Base-by-base conservation (phyloP, 2,888 invertebrate species). In the Drosophila nigritarsus region DNA sequence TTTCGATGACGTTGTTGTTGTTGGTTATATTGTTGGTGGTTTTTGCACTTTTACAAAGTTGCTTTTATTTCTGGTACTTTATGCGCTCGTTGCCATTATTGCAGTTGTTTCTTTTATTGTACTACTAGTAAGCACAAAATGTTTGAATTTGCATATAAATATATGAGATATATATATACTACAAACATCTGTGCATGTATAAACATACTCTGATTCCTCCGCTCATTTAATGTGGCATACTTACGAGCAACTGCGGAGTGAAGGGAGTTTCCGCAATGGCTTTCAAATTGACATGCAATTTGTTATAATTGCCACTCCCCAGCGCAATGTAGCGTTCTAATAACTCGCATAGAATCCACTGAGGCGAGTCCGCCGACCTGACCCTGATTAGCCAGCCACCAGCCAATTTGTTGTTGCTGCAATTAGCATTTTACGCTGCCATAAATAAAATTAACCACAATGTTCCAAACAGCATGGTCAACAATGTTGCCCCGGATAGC, bases 21-120 rank as follows among this genome's bases (percentile, higher is more conserved):
- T 40, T 71, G 56, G 61, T 56, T 49, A 50, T 71, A 69, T 56
- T 76, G 71, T 65, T 77, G 70, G 71, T 80, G 80, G 71, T 80
- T 78, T 82, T 77, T 87, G 87, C 87, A 85, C 88, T 85, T 80
- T 85, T 69, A 49, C 80, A 81, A 83, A 87, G 81, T 77, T 89
- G 87, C 73, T 80, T 74, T 82, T 86, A 82, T 86, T 82, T 81
- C 82, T 83, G 85, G 86, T 83, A 78, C 82, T 87, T 88, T 87
- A 86, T 87, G 74, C 81, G 74, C 66, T 76, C 73, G 53, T 61
- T 73, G 77, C 87, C 85, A 89, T 87, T 87, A 87, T 87, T 87
- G 87, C 87, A 87, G 74, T 89, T 84, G 84, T 87, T 87, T 87
- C 83, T 74, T 79, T 87, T 88, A 87, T 87, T 86, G 78, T 69